phyloP scores from a whole-genome alignment of 2,888 invertebrate genomes.

The Agrotis puta region DNA sequence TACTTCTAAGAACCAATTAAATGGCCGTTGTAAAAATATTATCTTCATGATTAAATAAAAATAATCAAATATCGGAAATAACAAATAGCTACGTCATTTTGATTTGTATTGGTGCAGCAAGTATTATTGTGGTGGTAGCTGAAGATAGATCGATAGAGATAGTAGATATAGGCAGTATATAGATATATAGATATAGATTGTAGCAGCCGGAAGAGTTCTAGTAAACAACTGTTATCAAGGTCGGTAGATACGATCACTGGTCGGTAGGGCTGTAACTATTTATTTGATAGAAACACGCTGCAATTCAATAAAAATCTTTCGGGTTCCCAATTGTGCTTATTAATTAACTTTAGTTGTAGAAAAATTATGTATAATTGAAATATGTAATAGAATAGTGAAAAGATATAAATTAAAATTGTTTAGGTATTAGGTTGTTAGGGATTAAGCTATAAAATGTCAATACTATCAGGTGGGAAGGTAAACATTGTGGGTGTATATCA shows the following conservation, averaged over 20 bases:
- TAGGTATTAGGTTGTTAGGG: no score
- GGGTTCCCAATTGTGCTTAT: not conserved
- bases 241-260: slow-evolving; percentile 47
- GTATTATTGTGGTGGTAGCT: slow-evolving; percentile 32
- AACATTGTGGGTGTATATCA: no score
- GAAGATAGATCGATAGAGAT: slow-evolving; percentile 55
- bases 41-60: slow-evolving; percentile 26
- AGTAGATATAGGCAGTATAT: slow-evolving; percentile 30
- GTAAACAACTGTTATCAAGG: slow-evolving; percentile 62
- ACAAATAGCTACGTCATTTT: not conserved
- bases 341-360: not conserved
- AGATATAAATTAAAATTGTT: no score
- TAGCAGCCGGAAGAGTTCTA: slow-evolving; percentile 57
- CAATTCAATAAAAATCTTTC: not conserved
- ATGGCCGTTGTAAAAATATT: slow-evolving; percentile 8
- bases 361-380: not conserved
- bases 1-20: slow-evolving; percentile 37
- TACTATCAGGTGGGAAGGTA: no score
- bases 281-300: not conserved
- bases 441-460: no score
- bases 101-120: slow-evolving; percentile 28
- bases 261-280: slow-evolving; percentile 25
- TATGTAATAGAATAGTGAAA: no score
- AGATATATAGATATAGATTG: slow-evolving; percentile 28
- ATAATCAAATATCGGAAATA: slow-evolving; percentile 24